Conservation (phyloP, 2,113 vertebrate species). For the Theristicus caerulescens region DNA sequence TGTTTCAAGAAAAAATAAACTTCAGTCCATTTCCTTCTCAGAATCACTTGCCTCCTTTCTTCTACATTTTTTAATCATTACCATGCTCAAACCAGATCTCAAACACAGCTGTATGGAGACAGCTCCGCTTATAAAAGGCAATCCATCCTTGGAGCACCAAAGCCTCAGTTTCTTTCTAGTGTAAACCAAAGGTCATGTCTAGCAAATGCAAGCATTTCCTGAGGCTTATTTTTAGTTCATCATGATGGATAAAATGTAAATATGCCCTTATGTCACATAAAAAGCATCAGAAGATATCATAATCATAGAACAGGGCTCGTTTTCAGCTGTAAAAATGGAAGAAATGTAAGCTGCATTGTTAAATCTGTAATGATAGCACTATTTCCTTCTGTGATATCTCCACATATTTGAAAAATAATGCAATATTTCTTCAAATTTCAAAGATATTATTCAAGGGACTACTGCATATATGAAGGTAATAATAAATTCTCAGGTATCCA, state of each 20-base stretch:
- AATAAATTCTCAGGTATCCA: not conserved
- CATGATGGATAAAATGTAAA: slow-evolving; percentile 16
- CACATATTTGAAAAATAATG: not conserved
- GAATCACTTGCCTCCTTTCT: slow-evolving; percentile 1
- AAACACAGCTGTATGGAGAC: not conserved
- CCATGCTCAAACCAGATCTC: not conserved
- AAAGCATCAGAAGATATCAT: not conserved
- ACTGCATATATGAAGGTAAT: not conserved
- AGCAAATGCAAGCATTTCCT: not conserved
- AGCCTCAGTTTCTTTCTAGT: not conserved
- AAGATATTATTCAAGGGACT: not conserved
- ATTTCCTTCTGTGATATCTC: not conserved
- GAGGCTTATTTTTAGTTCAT: not conserved
- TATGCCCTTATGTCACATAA: slow-evolving; percentile 19
- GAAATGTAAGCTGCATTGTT: not conserved
- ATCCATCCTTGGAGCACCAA: not conserved
- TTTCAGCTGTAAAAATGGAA: not conserved
- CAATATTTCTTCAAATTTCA: not conserved
- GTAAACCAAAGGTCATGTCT: slow-evolving; percentile 23
- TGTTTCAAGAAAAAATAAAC: slow-evolving; percentile 22
- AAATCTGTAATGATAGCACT: not conserved
- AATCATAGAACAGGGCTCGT: not conserved
- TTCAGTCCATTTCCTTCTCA: slow-evolving; percentile 1
- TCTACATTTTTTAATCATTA: slow-evolving; percentile 1
- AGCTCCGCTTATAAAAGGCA: not conserved